Conservation (phyloP, 2,113 vertebrate genomes). For the Brevimyrus niger region DNA sequence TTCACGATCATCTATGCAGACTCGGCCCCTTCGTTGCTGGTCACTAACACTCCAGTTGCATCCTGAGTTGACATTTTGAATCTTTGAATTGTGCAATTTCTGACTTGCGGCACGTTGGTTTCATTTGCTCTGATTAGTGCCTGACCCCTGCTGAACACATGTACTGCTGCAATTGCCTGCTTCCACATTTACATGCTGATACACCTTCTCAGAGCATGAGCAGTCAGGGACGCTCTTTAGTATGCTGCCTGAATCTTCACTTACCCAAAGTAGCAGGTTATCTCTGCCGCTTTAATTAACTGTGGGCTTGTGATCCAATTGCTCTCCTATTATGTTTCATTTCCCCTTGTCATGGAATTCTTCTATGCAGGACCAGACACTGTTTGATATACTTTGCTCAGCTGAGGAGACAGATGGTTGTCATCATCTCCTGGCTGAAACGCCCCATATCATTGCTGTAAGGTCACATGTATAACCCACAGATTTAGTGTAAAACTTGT, state of each 20-base stretch:
- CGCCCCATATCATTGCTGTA: not conserved
- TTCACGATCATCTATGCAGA: not conserved
- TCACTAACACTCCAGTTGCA: not conserved
- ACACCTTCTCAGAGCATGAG: not conserved
- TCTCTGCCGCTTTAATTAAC: slow-evolving; percentile 10
- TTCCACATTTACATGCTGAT: not conserved
- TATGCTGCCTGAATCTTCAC: not conserved
- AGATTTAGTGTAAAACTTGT: not conserved
- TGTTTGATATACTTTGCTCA: slow-evolving; percentile 9
- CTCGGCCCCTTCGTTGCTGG: not conserved
- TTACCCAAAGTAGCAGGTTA: slow-evolving; percentile 7
- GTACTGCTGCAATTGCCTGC: not conserved
- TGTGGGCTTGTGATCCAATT: slow-evolving; percentile 11
- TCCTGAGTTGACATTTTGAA: not conserved
- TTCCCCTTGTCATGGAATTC: not conserved
- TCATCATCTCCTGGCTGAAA: slow-evolving; percentile 6
- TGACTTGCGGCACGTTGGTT: not conserved
- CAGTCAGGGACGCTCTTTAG: not conserved
- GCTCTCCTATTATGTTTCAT: not conserved
- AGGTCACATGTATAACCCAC: not conserved
- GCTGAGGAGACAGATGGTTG: slow-evolving; percentile 2
- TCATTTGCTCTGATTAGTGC: not conserved
- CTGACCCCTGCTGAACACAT: not conserved
- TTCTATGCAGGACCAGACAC: not conserved
- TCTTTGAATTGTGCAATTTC: not conserved